Evolutionary conservation across 1,140 invertebrate species (phyloP), one percentile per base, ranked within the genome.

Genomic region (Odontomachus brunneus): DNA sequence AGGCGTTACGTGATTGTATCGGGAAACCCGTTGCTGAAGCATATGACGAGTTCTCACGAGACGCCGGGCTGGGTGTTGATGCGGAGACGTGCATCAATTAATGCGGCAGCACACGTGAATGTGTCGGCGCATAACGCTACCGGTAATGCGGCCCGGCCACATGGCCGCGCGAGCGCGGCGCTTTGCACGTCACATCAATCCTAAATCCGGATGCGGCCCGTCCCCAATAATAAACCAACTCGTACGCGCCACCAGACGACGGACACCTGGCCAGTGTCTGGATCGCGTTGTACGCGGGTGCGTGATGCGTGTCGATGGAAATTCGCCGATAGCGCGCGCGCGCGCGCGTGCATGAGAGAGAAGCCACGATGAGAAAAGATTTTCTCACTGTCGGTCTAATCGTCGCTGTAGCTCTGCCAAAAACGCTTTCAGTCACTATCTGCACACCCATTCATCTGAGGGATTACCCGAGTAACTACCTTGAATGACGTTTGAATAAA

Each of bases 41-140:
- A 93, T 88, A 88, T 93, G 92, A 91, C 90, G 88, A 84, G 85
- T 92, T 93, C 92, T 92, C 91, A 93, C 91, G 89, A 91, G 91
- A 89, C 86, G 89, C 75, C 84, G 60, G 84, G 63, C 81, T 86
- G 33, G 83, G 85, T 91, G 90, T 91, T 93, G 90, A 93, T 92
- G 89, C 87, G 90, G 84, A 90, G 76, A 88, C 88, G 86, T 89
- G 90, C 91, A 91, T 92, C 91, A 93, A 93, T 93, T 93, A 93
- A 93, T 93, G 90, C 91, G 91, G 85, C 90, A 88, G 88, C 91
- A 92, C 91, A 91, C 90, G 90, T 91, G 91, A 92, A 92, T 92
- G 91, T 92, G 92, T 85, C 86, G 84, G 88, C 90, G 91, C 92
- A 93, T 93, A 93, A 91, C 89, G 83, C 67, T 80, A 86, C 82